A percentile compares a stretch with the other conserved stretches of the same genome.
Conservation (phyloP, 2,888 invertebrate species). For the Andrena fulva region DNA sequence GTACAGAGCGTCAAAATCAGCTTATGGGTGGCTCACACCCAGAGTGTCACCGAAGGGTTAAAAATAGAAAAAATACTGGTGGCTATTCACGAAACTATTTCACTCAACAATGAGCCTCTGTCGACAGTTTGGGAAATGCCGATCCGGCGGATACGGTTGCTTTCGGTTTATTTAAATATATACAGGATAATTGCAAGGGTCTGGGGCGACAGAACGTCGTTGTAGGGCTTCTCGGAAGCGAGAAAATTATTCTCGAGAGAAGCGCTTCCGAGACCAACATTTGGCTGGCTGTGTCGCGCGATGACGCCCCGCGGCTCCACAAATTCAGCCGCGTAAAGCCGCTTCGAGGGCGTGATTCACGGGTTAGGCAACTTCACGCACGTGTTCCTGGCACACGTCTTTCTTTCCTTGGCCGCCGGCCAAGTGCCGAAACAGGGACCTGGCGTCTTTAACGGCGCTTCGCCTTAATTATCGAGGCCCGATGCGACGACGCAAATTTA, state of each 20-base stretch:
- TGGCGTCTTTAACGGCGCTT: slow-evolving; percentile 51
- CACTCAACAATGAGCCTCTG: too few relatives aligned
- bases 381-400: slow-evolving; percentile 69
- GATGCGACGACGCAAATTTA: slow-evolving; percentile 57
- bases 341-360: slow-evolving; percentile 67
- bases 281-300: slow-evolving; percentile 13
- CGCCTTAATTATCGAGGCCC: slow-evolving; percentile 66
- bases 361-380: slow-evolving; percentile 63
- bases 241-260: slow-evolving; percentile 17
- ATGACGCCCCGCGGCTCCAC: slow-evolving; percentile 20
- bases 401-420: slow-evolving; percentile 54
- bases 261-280: slow-evolving; percentile 1
- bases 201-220: not conserved
- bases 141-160: too few relatives aligned
- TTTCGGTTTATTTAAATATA: too few relatives aligned
- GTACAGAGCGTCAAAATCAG: too few relatives aligned
- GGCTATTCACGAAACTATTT: too few relatives aligned
- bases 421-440: slow-evolving; percentile 63
- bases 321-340: slow-evolving; percentile 46
- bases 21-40: too few relatives aligned
- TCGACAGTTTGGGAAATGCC: too few relatives aligned
- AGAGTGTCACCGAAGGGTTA: too few relatives aligned
- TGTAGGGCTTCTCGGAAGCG: slow-evolving; percentile 22
- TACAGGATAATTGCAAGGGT: slow-evolving; percentile 5
- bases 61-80: too few relatives aligned